A percentile compares a stretch with the other conserved stretches of the same genome.
Conservation (phyloP, 2,797 vertebrate genomes). For the Chloroceryle inda region DNA sequence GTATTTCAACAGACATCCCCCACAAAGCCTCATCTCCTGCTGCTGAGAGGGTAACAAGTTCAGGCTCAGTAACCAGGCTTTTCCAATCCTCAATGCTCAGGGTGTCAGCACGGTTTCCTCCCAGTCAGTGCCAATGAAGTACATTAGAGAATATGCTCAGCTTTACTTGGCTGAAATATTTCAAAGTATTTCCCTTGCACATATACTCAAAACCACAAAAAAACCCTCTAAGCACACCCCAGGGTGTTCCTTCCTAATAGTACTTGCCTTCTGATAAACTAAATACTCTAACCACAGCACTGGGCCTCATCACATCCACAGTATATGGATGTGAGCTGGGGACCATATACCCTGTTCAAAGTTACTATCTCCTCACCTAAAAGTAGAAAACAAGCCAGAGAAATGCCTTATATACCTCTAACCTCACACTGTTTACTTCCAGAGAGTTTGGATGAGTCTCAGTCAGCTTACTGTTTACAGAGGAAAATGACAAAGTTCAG, state of each 20-base stretch:
- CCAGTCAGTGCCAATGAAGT: background rate
- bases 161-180: background rate
- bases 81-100: background rate
- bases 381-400: background rate
- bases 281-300: background rate
- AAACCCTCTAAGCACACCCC: background rate
- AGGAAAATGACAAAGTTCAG: constrained; percentile 48
- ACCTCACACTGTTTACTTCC: background rate
- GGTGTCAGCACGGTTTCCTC: background rate
- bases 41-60: background rate
- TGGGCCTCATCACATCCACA: background rate
- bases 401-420: background rate
- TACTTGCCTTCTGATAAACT: background rate
- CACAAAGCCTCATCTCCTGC: background rate
- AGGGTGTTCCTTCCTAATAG: background rate
- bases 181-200: background rate
- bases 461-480: constrained; percentile 22
- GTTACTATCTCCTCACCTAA: background rate
- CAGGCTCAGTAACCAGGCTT: background rate
- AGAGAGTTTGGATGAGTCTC: background rate
- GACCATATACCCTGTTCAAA: background rate
- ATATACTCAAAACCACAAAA: background rate
- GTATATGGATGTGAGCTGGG: fast-evolving
- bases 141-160: background rate
- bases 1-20: background rate